phyloP scores from a whole-genome alignment of 1,140 invertebrate genomes.

The Atopsyche davidsoni region DNA sequence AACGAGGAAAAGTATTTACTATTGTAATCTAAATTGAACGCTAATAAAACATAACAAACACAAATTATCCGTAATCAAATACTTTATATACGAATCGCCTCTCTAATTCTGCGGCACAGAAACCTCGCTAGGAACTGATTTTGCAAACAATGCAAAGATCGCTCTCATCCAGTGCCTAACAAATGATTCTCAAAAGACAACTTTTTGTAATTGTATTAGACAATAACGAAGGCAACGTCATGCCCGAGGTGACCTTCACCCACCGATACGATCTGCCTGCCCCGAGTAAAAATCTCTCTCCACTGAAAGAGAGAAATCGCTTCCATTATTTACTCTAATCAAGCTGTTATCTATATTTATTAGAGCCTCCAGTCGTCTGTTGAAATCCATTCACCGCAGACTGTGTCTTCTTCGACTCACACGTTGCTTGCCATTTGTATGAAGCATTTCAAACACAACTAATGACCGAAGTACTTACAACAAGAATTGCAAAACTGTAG shows the following conservation, averaged over 20 bases:
- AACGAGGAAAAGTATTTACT: too few species aligned
- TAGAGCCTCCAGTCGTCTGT: not conserved
- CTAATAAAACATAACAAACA: too few species aligned
- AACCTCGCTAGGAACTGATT: too few species aligned
- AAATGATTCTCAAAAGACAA: too few species aligned
- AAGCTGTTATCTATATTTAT: constrained; percentile 19
- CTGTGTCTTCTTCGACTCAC: not conserved
- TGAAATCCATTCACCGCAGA: constrained; percentile 3
- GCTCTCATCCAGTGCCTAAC: too few species aligned
- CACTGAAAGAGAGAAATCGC: constrained; percentile 13
- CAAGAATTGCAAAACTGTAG: too few species aligned
- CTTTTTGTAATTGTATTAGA: not conserved
- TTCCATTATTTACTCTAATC: constrained; percentile 17
- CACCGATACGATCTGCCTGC: constrained; percentile 11
- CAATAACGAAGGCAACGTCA: constrained; percentile 12
- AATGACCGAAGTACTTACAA: too few species aligned
- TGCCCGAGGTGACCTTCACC: constrained; percentile 9
- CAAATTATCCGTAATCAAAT: too few species aligned
- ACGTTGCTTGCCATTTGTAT: not conserved
- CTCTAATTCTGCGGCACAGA: too few species aligned
- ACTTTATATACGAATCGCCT: too few species aligned
- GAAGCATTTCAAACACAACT: not conserved
- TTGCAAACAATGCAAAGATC: too few species aligned
- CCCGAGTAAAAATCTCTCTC: constrained; percentile 2
- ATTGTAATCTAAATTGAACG: too few species aligned